Evolutionary conservation across 1,140 invertebrate species (phyloP).

Genomic region (Saxidomus purpurata): DNA sequence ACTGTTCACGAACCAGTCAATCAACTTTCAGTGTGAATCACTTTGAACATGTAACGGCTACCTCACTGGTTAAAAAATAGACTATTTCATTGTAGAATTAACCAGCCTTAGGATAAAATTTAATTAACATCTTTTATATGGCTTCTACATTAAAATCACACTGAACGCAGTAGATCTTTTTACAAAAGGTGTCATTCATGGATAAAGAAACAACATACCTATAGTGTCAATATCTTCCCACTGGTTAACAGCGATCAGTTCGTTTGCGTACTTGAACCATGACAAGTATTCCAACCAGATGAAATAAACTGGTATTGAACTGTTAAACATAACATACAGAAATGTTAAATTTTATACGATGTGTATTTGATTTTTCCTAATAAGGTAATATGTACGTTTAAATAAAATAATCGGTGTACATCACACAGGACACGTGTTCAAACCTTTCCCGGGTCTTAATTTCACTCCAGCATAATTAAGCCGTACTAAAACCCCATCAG

Average conservation of each 20-base stretch:
- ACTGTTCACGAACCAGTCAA: no score
- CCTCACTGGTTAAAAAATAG: no score
- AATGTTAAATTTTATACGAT: background rate
- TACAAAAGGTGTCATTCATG: background rate
- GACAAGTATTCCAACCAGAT: conserved; percentile 97
- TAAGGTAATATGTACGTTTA: background rate
- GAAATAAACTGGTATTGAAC: conserved; percentile 93
- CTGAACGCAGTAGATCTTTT: no score
- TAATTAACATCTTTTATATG: no score
- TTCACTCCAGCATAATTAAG: no score
- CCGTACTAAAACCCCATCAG: no score
- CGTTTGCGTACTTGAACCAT: conserved; percentile 98
- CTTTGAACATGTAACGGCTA: no score
- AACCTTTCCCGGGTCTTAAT: background rate
- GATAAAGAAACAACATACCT: conserved; percentile 68
- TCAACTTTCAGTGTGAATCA: no score
- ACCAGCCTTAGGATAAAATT: no score
- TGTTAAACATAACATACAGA: conserved; percentile 64
- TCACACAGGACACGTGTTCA: background rate
- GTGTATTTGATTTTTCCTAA: background rate
- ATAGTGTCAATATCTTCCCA: conserved; percentile 90
- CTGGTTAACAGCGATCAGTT: conserved; percentile 97
- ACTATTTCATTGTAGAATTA: background rate
- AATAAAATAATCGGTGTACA: background rate
- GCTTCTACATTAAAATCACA: background rate